These are phyloP conservation scores for Prionailurus viverrinus DNA, from an alignment of 2,113 vertebrate genomes.

Conservation along the genomic window DNA sequence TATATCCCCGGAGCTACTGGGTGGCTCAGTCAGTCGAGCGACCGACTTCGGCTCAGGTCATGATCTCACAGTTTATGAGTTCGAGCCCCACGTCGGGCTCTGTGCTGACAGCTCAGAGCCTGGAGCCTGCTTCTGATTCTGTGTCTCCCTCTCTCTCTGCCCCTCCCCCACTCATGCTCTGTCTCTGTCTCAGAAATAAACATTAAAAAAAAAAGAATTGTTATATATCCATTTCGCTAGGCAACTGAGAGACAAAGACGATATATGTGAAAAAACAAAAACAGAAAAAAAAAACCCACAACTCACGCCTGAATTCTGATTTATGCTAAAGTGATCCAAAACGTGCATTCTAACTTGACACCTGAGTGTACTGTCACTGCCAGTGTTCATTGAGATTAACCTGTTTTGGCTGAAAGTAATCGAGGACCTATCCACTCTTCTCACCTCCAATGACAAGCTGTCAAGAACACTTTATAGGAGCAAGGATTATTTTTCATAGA, in stretches of 20 bases:
- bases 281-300: background rate
- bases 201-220: background rate
- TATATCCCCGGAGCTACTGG: background rate
- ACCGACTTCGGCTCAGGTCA: too few relatives aligned
- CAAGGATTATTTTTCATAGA: background rate
- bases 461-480: background rate
- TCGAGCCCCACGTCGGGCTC: too few relatives aligned
- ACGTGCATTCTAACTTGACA: background rate
- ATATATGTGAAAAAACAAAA: background rate
- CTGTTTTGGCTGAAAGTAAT: slow-evolving; percentile 30
- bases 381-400: background rate
- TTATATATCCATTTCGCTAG: background rate
- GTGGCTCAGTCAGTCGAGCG: too few relatives aligned
- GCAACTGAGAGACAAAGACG: background rate
- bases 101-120: too few relatives aligned
- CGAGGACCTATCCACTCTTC: background rate
- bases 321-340: background rate
- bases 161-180: too few relatives aligned
- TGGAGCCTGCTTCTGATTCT: too few relatives aligned
- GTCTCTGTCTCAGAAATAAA: too few relatives aligned
- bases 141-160: too few relatives aligned
- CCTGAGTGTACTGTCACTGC: background rate
- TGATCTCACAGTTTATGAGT: too few relatives aligned
- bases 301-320: background rate
- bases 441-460: slow-evolving; percentile 10